phyloP scores from a whole-genome alignment of 2,888 invertebrate genomes.

The Tiphia femorata region DNA sequence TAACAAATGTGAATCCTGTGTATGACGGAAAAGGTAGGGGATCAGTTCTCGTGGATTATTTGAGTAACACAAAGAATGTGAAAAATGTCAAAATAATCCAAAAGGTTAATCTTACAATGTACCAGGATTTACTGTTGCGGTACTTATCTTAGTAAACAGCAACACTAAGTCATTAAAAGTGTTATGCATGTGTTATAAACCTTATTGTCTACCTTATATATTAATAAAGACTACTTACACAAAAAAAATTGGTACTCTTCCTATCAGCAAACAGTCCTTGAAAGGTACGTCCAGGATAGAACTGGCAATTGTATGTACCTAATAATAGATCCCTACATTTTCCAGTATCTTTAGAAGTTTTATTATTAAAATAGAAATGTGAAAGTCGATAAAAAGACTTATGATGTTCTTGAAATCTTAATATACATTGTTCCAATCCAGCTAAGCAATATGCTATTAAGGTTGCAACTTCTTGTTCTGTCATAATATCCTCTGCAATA shows the following conservation, averaged over 20 bases:
- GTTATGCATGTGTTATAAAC: background rate
- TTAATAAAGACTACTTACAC: conserved; percentile 72
- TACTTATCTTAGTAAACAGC: conserved; percentile 16
- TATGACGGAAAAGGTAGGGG: conserved; percentile 47
- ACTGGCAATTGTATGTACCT: conserved; percentile 77
- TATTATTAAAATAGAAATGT: conserved; percentile 84
- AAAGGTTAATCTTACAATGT: conserved; percentile 23
- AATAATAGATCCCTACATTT: conserved; percentile 81
- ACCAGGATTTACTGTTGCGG: conserved; percentile 23
- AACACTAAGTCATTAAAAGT: background rate
- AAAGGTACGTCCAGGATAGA: conserved; percentile 74
- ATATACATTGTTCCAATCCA: conserved; percentile 87
- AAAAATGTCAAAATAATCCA: conserved; percentile 43
- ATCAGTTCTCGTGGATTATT: conserved; percentile 48
- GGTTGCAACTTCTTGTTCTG: conserved; percentile 72
- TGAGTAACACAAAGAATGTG: conserved; percentile 24
- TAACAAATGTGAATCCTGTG: conserved; percentile 44
- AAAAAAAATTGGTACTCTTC: conserved; percentile 89
- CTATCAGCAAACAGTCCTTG: conserved; percentile 89
- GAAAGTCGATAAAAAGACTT: conserved; percentile 92
- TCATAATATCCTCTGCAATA: conserved; percentile 59
- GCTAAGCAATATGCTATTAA: conserved; percentile 79
- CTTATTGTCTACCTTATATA: background rate
- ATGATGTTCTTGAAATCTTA: conserved; percentile 91
- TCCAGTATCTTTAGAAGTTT: conserved; percentile 76